Base-by-base conservation (phyloP, 2,113 vertebrate species). In the Etheostoma spectabile region DNA sequence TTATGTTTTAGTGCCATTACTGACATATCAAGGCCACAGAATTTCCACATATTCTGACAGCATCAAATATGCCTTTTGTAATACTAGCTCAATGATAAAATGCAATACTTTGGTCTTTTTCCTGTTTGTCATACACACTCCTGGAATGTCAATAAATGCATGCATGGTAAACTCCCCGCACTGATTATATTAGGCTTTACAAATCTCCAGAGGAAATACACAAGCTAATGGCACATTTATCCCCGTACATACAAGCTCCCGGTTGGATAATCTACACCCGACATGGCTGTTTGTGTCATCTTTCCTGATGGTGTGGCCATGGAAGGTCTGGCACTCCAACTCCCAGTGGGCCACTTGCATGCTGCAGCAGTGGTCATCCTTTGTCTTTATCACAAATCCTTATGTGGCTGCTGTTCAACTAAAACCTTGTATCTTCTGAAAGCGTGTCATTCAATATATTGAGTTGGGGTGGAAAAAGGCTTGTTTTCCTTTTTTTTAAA, bases 141-240 rank as follows among this genome's bases (percentile, higher is more conserved):
- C n/a, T 11, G 13, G 52, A 63, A 83, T 70, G 51, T 38, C 63
- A 77, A 82, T 65, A 42, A 70, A 67, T 48, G 71, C 61, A 73
- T 72, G 61, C 59, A 77, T 52, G 33, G 48, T 30, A 48, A 74
- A 62, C 35, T 77, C 75, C 68, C 48, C 35, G 38, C 77, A 51
- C 53, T 74, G 57, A 87, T 79, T 84, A 78, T 14, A 56, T 42
- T 15, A 35, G 56, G 42, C 46, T 70, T 78, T 86, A 74, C 21
- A 69, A 77, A 42, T 82, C 82, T 85, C 61, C 35, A 66, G 77
- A 77, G 82, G 52, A 85, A 80, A 57, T 71, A 35, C 60, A 46
- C 35, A 56, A 69, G 60, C 63, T 73, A 83, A 89, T 73, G 74
- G 71, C 33, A 76, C 71, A 80, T 87, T 92, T 80, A 77, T 86